Evolutionary conservation across 2,797 vertebrate species (phyloP).

Genomic region (Anguilla marmorata): DNA sequence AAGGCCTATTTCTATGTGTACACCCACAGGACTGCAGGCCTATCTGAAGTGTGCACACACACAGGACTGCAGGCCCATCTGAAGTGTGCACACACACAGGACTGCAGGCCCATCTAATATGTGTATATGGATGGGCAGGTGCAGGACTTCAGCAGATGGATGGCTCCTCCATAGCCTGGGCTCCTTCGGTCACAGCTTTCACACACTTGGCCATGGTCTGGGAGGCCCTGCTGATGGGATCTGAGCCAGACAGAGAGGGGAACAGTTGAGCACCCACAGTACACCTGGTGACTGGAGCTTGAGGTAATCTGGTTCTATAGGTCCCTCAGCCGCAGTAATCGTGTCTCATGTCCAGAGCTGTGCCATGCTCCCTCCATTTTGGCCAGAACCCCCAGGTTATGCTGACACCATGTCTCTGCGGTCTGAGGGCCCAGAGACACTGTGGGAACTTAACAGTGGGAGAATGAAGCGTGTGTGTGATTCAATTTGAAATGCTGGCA

Average conservation of each 20-base stretch:
- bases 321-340: neutral
- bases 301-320: neutral
- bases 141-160: slow-evolving; percentile 76
- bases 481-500: neutral
- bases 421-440: neutral
- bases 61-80: neutral
- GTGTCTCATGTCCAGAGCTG: neutral
- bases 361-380: neutral
- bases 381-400: neutral
- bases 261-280: neutral
- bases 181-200: slow-evolving; percentile 86
- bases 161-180: slow-evolving; percentile 83
- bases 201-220: slow-evolving; percentile 92
- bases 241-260: slow-evolving; percentile 59
- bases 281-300: neutral
- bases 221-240: slow-evolving; percentile 88
- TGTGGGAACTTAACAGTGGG: neutral
- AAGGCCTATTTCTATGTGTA: too few relatives aligned
- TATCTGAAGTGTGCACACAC: neutral
- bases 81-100: neutral
- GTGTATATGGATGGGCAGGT: neutral
- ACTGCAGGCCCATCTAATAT: neutral
- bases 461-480: neutral
- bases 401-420: neutral
- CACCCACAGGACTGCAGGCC: neutral